phyloP scores from a whole-genome alignment of 2,113 vertebrate species.

The Anhinga rufa region DNA sequence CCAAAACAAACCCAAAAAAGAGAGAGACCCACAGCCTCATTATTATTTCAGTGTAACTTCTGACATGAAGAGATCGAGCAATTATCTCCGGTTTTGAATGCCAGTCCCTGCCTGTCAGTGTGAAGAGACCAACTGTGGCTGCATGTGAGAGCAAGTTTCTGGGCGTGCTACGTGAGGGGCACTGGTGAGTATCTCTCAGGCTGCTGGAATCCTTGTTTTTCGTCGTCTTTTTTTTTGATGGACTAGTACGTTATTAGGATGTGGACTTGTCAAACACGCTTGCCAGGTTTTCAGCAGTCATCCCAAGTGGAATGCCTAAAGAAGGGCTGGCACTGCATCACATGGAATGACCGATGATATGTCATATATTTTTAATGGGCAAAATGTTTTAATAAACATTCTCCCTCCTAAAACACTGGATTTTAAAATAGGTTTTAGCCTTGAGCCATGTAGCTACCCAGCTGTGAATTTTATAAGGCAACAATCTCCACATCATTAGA shows the following conservation, averaged over 20 bases:
- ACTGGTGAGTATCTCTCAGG: slow-evolving; percentile 56
- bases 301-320: slow-evolving; percentile 65
- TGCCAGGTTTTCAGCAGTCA: slow-evolving; percentile 68
- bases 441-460: slow-evolving; percentile 82
- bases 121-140: slow-evolving; percentile 17
- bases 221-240: slow-evolving; percentile 10
- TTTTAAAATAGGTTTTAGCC: slow-evolving; percentile 78
- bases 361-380: slow-evolving; percentile 81
- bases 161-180: neutral
- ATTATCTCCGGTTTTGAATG: slow-evolving; percentile 33
- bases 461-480: slow-evolving; percentile 82
- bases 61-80: slow-evolving; percentile 63
- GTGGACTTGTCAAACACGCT: slow-evolving; percentile 44
- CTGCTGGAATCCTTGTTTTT: slow-evolving; percentile 59
- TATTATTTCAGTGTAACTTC: slow-evolving; percentile 65
- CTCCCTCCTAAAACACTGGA: slow-evolving; percentile 70
- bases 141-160: slow-evolving; percentile 20
- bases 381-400: slow-evolving; percentile 82
- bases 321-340: slow-evolving; percentile 74
- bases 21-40: neutral
- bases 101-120: slow-evolving; percentile 31
- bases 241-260: slow-evolving; percentile 54
- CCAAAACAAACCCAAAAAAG: neutral
- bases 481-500: slow-evolving; percentile 79
- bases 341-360: slow-evolving; percentile 75